These are phyloP conservation scores for Drosophila obscura DNA, from an alignment of 1,140 invertebrate species.

Conservation along the genomic window DNA sequence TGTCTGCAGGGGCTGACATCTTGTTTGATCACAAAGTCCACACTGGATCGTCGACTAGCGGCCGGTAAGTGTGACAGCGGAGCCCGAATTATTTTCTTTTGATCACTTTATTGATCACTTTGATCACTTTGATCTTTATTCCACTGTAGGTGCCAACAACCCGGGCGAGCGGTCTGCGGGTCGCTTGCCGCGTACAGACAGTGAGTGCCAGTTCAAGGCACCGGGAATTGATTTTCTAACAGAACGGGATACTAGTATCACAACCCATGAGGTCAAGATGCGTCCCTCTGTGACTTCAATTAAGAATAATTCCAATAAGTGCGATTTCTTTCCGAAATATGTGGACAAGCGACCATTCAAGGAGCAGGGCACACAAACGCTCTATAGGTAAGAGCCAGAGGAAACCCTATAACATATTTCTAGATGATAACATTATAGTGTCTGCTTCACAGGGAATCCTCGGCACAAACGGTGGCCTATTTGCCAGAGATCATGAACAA, in stretches of 20 bases:
- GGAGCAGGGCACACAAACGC: constrained; percentile 66
- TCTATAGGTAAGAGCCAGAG: constrained; percentile 57
- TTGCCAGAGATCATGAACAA: constrained; percentile 85
- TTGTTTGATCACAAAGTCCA: constrained; percentile 49
- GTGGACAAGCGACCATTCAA: constrained; percentile 44
- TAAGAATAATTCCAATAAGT: constrained; percentile 15
- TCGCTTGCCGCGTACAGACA: constrained; percentile 58
- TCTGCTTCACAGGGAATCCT: constrained; percentile 85
- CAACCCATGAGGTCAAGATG: constrained; percentile 55
- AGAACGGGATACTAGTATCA: constrained; percentile 22
- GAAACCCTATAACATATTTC: neutral
- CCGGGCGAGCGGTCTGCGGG: constrained; percentile 46
- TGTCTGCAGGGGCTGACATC: constrained; percentile 31
- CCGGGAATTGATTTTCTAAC: constrained; percentile 53
- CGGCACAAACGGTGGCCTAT: constrained; percentile 90
- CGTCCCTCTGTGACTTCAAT: neutral
- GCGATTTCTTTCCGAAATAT: constrained; percentile 54
- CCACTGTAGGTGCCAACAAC: constrained; percentile 55
- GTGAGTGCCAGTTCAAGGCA: constrained; percentile 57
- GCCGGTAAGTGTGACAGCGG: constrained; percentile 32
- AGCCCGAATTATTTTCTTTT: neutral
- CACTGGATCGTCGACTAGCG: constrained; percentile 10
- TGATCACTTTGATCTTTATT: too few relatives aligned
- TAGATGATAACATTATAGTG: neutral
- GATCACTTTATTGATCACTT: too few relatives aligned